These are phyloP conservation scores for Istiophorus platypterus DNA, from an alignment of 2,113 vertebrate genomes.

Conservation along the genomic window DNA sequence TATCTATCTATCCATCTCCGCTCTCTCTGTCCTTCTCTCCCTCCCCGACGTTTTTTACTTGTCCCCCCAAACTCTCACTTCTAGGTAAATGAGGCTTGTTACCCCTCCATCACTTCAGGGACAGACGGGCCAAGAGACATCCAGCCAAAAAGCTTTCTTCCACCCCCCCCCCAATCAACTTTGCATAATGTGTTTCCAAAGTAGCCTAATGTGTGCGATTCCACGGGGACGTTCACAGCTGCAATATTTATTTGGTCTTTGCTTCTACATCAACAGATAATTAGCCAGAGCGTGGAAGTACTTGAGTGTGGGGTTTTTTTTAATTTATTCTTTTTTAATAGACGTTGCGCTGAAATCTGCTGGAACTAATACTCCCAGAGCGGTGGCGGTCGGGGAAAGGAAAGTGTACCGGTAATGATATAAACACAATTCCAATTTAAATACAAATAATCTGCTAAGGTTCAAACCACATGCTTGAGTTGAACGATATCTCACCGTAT, in stretches of 20 bases:
- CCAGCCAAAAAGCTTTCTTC: slow-evolving; percentile 13
- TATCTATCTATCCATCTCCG: too few species aligned
- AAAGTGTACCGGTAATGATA: neutral
- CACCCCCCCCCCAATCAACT: neutral
- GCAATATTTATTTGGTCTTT: slow-evolving; percentile 34
- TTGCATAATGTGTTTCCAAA: slow-evolving; percentile 1
- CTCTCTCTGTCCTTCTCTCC: neutral
- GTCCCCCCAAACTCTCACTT: slow-evolving; percentile 6
- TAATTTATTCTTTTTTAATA: slow-evolving; percentile 27
- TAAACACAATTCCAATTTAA: slow-evolving; percentile 1
- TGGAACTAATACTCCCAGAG: slow-evolving; percentile 13
- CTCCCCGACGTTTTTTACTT: neutral
- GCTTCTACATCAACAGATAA: slow-evolving; percentile 25
- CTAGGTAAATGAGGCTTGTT: slow-evolving; percentile 43
- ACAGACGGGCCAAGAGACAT: neutral
- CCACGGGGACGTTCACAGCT: slow-evolving; percentile 36
- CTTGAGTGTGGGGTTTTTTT: neutral
- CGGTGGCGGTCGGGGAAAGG: neutral
- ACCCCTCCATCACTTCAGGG: slow-evolving; percentile 23
- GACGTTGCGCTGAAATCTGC: neutral
- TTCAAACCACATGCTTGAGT: neutral
- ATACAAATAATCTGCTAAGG: neutral
- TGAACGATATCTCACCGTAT: neutral
- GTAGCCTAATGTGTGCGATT: slow-evolving; percentile 4
- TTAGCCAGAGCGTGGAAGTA: slow-evolving; percentile 12